Evolutionary conservation across 2,797 vertebrate genomes (phyloP), one percentile per base, ranked within the genome.

Genomic region (Myiothlypis coronata): DNA sequence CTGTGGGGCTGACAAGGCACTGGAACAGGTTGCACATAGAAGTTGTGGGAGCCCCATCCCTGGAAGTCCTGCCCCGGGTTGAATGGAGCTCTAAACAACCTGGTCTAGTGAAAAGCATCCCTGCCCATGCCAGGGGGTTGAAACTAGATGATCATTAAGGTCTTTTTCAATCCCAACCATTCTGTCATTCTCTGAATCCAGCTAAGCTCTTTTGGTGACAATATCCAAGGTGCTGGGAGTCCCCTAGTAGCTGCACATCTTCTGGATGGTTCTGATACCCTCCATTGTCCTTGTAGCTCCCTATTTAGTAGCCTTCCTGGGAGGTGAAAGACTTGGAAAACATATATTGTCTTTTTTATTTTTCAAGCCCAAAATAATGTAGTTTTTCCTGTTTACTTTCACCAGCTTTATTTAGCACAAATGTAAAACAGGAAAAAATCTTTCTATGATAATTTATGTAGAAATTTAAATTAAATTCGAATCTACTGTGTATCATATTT

Each of bases 381-480:
- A 8, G 2, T 1, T 49, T 70, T 68, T 88, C 57, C 12, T 35
- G 3, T 44, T 50, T 79, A 27, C 3, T 79, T 74, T 70, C 44
- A 56, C 8, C 55, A 30, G 11, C 24, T 81, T 88, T 78, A 57
- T 77, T 85, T 86, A 68, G 26, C 41, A 72, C 30, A 81, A 88
- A 56, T 8, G 0, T 39, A 71, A 74, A 61, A n/a, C 23, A 30
- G 13, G 41, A 83, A 94, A 84, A 94, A 50, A 7, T 34, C 2
- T 57, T 26, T 64, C 28, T 60, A 11, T 23, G 43, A 39, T 71
- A 65, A 57, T 57, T 57, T 37, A 59, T 7, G 12, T 55, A 80
- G 53, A 69, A 55, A 50, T 69, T 39, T 46, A 53, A 87, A 69
- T 41, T 39, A 34, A 57, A 92, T 81, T 87, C 59, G 24, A 60